Percentiles rank a stretch among this genome's conserved stretches.
These are phyloP conservation scores for Acholoe squamosa DNA, from an alignment of 2,888 invertebrate genomes.

Conservation along the genomic window DNA sequence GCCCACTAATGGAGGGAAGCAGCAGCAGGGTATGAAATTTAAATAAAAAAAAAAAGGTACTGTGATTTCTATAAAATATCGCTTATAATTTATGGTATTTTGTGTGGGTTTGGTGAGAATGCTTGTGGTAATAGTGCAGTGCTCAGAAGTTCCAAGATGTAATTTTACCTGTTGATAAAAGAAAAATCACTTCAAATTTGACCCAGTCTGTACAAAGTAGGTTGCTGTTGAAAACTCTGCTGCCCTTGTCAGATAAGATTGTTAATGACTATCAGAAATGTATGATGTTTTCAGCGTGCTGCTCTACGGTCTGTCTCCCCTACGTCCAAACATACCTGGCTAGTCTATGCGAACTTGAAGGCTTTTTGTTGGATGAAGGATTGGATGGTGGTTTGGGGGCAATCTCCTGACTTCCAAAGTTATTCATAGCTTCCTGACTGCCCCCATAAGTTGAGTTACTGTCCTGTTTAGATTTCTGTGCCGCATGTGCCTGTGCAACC, in stretches of 20 bases:
- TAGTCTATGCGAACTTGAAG: slow-evolving; percentile 73
- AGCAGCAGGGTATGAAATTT: no score
- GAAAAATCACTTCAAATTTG: neutral
- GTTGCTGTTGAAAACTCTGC: slow-evolving; percentile 32
- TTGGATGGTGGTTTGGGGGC: slow-evolving; percentile 78
- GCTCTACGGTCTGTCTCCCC: neutral
- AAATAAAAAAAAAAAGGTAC: no score
- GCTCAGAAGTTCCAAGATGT: neutral
- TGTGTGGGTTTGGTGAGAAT: no score
- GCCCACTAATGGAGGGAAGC: no score
- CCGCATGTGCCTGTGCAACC: slow-evolving; percentile 81
- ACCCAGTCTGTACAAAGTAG: neutral
- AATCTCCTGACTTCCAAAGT: slow-evolving; percentile 65
- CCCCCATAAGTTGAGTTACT: slow-evolving; percentile 64
- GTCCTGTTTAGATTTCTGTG: slow-evolving; percentile 72
- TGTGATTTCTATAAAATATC: no score
- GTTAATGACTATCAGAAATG: slow-evolving; percentile 7
- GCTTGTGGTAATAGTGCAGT: neutral
- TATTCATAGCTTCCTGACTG: slow-evolving; percentile 66
- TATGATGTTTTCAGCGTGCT: neutral
- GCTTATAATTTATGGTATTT: no score
- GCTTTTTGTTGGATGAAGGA: slow-evolving; percentile 72
- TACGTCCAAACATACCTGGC: slow-evolving; percentile 72
- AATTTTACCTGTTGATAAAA: neutral
- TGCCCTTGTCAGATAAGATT: neutral